A percentile compares a stretch with the other conserved stretches of the same genome.
Conservation (phyloP, 1,140 invertebrate species). For the Cepaea nemoralis region DNA sequence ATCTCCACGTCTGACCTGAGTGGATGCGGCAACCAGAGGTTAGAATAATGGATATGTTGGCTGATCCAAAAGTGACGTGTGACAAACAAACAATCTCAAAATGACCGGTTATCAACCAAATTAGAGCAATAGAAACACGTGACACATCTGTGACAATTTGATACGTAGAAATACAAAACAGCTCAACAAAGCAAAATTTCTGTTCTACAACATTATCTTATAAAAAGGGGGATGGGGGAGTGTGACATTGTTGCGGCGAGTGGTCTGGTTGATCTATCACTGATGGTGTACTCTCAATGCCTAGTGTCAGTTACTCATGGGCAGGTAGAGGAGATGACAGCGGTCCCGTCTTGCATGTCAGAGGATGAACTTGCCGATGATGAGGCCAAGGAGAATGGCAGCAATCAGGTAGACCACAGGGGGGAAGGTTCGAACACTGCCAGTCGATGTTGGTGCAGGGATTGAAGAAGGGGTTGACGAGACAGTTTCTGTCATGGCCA, state of each 20-base stretch:
- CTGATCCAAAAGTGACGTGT: no score
- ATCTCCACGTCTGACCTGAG: no score
- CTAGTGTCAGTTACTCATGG: neutral
- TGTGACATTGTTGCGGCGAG: no score
- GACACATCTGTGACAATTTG: neutral
- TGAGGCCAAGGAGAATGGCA: slow-evolving; percentile 72
- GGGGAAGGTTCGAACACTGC: slow-evolving; percentile 54
- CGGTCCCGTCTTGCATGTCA: slow-evolving; percentile 47
- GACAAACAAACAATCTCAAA: neutral
- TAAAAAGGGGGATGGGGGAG: neutral
- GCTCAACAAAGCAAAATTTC: neutral
- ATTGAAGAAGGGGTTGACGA: slow-evolving; percentile 63
- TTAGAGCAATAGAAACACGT: neutral
- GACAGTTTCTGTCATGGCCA: slow-evolving; percentile 77
- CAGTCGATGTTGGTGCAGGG: slow-evolving; percentile 52
- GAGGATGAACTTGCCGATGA: slow-evolving; percentile 74
- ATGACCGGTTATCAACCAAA: neutral
- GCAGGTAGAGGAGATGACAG: slow-evolving; percentile 1
- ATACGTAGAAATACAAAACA: neutral
- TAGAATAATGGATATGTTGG: no score
- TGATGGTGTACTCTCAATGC: neutral
- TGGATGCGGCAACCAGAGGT: no score
- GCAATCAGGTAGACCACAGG: slow-evolving; percentile 71
- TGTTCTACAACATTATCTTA: neutral
- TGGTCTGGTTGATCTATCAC: neutral